Evolutionary conservation across 2,888 invertebrate genomes (phyloP).

Genomic region (Acanthosepion lycidas): DNA sequence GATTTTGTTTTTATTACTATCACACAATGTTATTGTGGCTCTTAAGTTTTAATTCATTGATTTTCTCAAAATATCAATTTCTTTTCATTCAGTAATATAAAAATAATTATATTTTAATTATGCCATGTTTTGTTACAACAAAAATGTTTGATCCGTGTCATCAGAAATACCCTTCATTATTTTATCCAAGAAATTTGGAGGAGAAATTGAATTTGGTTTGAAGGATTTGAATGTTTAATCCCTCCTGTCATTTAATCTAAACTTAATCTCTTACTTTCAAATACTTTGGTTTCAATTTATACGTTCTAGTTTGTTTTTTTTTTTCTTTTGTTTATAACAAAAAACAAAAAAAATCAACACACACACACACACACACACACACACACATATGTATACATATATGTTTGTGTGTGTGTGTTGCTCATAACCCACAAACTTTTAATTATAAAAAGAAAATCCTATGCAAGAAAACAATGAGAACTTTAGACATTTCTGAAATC

Average conservation of each 20-base stretch:
- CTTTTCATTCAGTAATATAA: constrained; percentile 33
- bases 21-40: constrained; percentile 33
- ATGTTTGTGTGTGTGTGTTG: background rate
- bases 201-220: constrained; percentile 46
- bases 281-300: background rate
- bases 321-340: no score
- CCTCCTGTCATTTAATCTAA: background rate
- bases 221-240: background rate
- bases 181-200: constrained; percentile 41
- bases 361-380: no score
- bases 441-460: background rate
- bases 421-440: background rate
- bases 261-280: background rate
- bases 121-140: constrained; percentile 3
- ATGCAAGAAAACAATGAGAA: background rate
- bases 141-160: constrained; percentile 13
- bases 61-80: background rate
- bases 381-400: no score
- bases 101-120: constrained; percentile 33
- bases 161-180: constrained; percentile 33
- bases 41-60: background rate
- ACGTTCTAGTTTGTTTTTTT: background rate
- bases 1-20: background rate
- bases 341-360: no score
- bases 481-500: background rate